phyloP scores from a whole-genome alignment of 2,113 vertebrate genomes.

The Struthidea cinerea region DNA sequence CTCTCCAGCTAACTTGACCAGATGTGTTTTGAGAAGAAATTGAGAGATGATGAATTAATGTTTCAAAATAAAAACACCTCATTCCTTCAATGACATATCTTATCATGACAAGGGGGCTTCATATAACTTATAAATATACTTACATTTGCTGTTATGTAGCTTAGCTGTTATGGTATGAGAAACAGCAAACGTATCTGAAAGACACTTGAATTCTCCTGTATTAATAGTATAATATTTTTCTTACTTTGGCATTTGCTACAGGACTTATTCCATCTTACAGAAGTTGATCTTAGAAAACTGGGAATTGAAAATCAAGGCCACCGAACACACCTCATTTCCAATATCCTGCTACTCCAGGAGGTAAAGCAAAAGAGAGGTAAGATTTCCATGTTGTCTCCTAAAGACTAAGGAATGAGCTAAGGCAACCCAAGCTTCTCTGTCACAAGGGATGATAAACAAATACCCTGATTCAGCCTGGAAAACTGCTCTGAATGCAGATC shows the following conservation, averaged over 20 bases:
- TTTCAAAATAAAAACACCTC: neutral
- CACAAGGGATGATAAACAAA: neutral
- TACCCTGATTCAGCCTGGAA: neutral
- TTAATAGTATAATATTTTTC: neutral
- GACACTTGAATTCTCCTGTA: neutral
- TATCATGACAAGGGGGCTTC: neutral
- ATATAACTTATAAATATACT: neutral
- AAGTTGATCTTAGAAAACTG: constrained; percentile 73
- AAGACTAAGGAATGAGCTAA: neutral
- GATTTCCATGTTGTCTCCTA: neutral
- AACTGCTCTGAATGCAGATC: neutral
- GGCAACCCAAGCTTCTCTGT: neutral
- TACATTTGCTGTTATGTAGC: neutral
- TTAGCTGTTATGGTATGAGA: neutral
- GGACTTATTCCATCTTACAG: constrained; percentile 75
- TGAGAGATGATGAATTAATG: neutral
- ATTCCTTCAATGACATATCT: neutral
- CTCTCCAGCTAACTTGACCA: neutral
- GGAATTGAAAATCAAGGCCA: constrained; percentile 75
- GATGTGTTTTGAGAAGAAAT: neutral
- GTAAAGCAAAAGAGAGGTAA: constrained; percentile 72
- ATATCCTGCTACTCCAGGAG: constrained; percentile 74
- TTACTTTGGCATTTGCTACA: constrained; percentile 40
- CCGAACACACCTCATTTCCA: constrained; percentile 72
- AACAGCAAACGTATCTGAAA: neutral